These are phyloP conservation scores for Chalcis sispes DNA, from an alignment of 2,888 invertebrate species.

Conservation along the genomic window DNA sequence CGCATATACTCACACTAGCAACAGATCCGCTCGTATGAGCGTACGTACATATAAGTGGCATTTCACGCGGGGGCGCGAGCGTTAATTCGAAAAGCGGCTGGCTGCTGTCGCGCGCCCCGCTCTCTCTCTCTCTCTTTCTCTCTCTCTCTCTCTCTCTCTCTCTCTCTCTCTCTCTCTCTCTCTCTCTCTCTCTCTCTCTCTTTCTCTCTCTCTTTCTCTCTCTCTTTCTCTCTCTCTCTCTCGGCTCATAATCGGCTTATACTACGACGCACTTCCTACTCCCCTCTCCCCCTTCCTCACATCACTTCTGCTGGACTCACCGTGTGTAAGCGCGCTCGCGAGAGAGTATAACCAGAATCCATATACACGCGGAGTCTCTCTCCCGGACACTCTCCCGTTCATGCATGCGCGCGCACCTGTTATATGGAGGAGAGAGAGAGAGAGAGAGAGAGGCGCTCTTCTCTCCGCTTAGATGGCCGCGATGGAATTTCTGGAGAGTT, in stretches of 20 bases:
- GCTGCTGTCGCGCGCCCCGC: background rate
- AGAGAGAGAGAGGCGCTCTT: background rate
- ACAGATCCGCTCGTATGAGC: constrained; percentile 9
- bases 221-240: too few species aligned
- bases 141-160: background rate
- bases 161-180: too few species aligned
- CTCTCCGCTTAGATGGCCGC: background rate
- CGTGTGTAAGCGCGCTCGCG: background rate
- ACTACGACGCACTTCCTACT: too few species aligned
- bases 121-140: background rate
- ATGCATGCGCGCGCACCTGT: too few species aligned
- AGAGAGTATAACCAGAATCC: constrained; percentile 37
- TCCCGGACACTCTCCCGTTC: too few species aligned
- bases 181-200: too few species aligned
- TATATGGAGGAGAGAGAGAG: background rate
- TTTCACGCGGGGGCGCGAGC: too few species aligned
- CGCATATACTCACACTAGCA: background rate
- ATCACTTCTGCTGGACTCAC: too few species aligned
- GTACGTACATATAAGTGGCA: background rate
- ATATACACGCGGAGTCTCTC: too few species aligned
- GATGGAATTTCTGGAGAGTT: constrained; percentile 43
- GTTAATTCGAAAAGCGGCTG: background rate
- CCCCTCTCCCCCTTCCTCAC: too few species aligned
- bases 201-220: too few species aligned
- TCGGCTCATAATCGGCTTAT: background rate